These are phyloP conservation scores for Thymelicus acteon DNA, from an alignment of 2,888 invertebrate species.

Conservation along the genomic window DNA sequence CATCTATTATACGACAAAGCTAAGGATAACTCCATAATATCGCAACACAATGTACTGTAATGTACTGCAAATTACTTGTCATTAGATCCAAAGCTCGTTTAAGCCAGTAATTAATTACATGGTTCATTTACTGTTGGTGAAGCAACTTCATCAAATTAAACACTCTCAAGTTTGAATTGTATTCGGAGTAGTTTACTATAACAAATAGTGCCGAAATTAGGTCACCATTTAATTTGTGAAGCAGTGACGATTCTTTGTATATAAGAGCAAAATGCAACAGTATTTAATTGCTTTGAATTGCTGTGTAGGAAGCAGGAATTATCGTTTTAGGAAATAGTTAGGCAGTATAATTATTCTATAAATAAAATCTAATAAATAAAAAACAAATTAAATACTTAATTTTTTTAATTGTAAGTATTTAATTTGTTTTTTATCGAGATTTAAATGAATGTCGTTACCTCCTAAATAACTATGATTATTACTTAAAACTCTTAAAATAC, in stretches of 20 bases:
- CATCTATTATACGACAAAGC: constrained; percentile 76
- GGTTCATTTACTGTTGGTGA: constrained; percentile 46
- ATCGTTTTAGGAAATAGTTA: too few relatives aligned
- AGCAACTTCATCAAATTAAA: constrained; percentile 38
- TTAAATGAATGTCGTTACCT: too few relatives aligned
- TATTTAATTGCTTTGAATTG: constrained; percentile 7
- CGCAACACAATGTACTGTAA: constrained; percentile 67
- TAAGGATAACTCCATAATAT: constrained; percentile 74
- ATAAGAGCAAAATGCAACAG: constrained; percentile 15
- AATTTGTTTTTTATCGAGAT: too few relatives aligned
- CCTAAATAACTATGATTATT: too few relatives aligned
- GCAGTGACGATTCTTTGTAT: constrained; percentile 14
- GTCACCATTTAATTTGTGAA: constrained; percentile 18
- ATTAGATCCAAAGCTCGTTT: constrained; percentile 64
- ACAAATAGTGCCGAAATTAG: constrained; percentile 28
- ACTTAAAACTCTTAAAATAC: too few relatives aligned
- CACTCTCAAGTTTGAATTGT: constrained; percentile 35
- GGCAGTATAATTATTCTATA: too few relatives aligned
- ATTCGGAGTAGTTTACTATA: constrained; percentile 36
- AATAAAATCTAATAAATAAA: too few relatives aligned
- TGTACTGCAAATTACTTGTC: constrained; percentile 78
- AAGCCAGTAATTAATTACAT: constrained; percentile 64
- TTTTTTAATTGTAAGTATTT: too few relatives aligned
- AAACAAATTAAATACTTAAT: too few relatives aligned
- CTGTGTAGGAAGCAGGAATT: not conserved